Evolutionary conservation across 2,888 invertebrate species (phyloP), one percentile per base, ranked within the genome.

Genomic region (Lasioglossum morio): DNA sequence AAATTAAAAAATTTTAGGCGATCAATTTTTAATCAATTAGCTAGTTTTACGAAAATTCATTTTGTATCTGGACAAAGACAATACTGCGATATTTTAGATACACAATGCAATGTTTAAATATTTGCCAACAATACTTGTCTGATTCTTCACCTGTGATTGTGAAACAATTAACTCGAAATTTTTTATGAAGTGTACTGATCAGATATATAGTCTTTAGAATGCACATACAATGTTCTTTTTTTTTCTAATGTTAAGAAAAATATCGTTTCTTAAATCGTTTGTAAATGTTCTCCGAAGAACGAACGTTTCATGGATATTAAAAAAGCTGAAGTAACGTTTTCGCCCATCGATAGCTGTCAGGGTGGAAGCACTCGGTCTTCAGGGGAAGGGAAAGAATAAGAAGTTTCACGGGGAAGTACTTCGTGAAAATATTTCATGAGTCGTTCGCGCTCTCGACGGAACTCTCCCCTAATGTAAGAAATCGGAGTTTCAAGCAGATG

Each of bases 401-500:
- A 79, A 75, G 75, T 81, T 81, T 43, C 48, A 40, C 57, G 30
- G 77, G 48, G 72, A 72, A 34, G 75, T 60, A 53, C 72, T 66
- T 40, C 72, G 70, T 63, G 72, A 72, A 85, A 84, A 85, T 85
- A 75, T 84, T 79, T 75, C 76, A 79, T n/a, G 79, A 78, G 78
- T 72, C 70, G 72, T 72, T 72, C 72, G 63, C 16, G 40, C 57
- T 37, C 69, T 48, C 43, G 72, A 74, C 77, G 27, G 60, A 63
- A 63, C 74, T 77, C 77, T 77, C 76, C 77, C 85, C 81, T 77
- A 43, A 77, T 63, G 85, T 72, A 76, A 70, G 76, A 77, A 77
- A 85, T 75, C 80, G 66, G 70, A 85, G 86, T 80, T 77, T 69
- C 81, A 74, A 77, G 80, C 85, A 85, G 85, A 85, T 81, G 85